These are phyloP conservation scores for Chydorus sphaericus DNA, from an alignment of 2,888 invertebrate species.

Conservation along the genomic window DNA sequence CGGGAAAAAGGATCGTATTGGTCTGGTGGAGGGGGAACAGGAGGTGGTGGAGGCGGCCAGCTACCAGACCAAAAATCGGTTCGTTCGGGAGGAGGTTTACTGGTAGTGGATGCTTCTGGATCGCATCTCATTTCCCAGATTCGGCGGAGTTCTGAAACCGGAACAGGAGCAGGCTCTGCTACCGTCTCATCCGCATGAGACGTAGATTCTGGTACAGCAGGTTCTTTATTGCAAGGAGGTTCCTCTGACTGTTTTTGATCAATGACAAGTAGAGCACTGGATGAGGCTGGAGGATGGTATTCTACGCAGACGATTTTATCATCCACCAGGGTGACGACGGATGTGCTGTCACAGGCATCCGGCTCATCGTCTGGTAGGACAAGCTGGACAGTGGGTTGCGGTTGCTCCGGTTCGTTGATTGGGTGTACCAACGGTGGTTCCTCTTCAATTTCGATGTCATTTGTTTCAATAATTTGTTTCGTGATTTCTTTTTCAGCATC, in stretches of 20 bases:
- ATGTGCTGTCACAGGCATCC: neutral
- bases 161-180: neutral
- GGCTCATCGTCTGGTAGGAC: neutral
- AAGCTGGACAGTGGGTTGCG: neutral
- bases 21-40: neutral
- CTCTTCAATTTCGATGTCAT: neutral
- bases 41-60: neutral
- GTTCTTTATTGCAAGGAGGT: no score
- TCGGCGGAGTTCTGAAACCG: neutral
- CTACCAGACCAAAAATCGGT: neutral
- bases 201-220: neutral
- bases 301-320: constrained; percentile 3
- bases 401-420: neutral
- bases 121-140: neutral
- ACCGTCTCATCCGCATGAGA: neutral
- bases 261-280: constrained; percentile 1
- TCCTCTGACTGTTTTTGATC: no score
- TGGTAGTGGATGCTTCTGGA: neutral
- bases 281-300: neutral
- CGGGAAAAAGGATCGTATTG: no score
- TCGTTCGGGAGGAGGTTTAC: no score
- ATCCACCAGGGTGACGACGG: neutral
- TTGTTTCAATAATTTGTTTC: neutral
- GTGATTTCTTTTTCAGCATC: neutral
- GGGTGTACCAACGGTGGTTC: neutral